phyloP scores from a whole-genome alignment of 2,113 vertebrate genomes.

The Ondatra zibethicus region DNA sequence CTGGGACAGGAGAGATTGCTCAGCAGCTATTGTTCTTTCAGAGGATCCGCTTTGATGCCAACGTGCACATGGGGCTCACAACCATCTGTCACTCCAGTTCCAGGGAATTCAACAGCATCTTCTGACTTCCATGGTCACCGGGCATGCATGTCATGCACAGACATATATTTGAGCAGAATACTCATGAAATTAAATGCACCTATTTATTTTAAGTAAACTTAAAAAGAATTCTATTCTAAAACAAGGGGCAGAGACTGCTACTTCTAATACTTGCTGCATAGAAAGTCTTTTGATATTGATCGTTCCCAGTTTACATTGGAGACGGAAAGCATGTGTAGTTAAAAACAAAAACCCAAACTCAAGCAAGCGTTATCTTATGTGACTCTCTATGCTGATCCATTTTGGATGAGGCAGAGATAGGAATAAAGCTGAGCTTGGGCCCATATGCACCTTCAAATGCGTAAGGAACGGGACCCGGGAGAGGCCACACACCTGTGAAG shows the following conservation, averaged over 20 bases:
- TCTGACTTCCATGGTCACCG: neutral
- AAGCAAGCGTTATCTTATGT: neutral
- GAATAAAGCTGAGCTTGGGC: neutral
- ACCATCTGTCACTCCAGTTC: neutral
- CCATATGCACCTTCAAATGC: neutral
- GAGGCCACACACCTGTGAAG: neutral
- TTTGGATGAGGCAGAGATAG: neutral
- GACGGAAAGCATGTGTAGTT: neutral
- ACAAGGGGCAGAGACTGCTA: neutral
- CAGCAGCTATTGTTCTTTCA: neutral
- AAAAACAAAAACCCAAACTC: neutral
- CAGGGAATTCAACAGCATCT: neutral
- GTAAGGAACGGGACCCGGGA: neutral
- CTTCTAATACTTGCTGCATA: neutral
- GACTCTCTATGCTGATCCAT: neutral
- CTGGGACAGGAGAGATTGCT: neutral
- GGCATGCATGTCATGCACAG: neutral
- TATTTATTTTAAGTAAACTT: neutral
- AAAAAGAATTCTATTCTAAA: conserved; percentile 9
- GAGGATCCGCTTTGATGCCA: neutral
- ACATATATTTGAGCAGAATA: neutral
- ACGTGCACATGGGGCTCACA: neutral
- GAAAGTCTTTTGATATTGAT: neutral
- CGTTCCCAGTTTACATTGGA: neutral
- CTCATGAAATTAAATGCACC: neutral